phyloP scores from a whole-genome alignment of 2,888 invertebrate species.

The Gastrophysa polygoni region DNA sequence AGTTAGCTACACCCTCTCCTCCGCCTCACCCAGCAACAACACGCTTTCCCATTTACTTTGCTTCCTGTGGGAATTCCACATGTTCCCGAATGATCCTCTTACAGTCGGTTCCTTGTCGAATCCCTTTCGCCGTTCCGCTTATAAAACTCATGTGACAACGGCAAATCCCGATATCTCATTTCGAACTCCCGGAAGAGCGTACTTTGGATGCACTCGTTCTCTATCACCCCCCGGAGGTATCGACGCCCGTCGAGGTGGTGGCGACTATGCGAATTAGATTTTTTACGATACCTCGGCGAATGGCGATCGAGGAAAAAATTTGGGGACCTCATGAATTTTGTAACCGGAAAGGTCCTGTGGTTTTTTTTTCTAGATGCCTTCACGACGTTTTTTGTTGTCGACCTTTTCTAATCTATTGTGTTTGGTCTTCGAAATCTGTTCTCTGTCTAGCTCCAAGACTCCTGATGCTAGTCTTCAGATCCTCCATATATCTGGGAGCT shows the following conservation, averaged over 20 bases:
- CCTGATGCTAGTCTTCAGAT: too few relatives aligned
- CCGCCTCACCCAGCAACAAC: too few relatives aligned
- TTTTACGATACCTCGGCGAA: constrained; percentile 25
- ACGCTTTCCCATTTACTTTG: background rate
- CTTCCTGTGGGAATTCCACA: background rate
- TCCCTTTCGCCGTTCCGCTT: background rate
- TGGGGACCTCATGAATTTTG: too few relatives aligned
- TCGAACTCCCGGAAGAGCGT: constrained; percentile 31
- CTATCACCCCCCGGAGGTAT: constrained; percentile 32
- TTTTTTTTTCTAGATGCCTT: too few relatives aligned
- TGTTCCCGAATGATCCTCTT: background rate
- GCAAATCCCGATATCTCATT: constrained; percentile 36
- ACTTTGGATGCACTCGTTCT: constrained; percentile 20
- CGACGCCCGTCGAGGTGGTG: constrained; percentile 24
- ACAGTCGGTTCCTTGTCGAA: background rate
- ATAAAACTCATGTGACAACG: constrained; percentile 25
- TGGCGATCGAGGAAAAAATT: background rate
- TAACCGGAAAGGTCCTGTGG: too few relatives aligned
- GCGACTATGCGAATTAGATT: constrained; percentile 27
- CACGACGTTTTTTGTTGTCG: too few relatives aligned
- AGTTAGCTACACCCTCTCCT: too few relatives aligned
- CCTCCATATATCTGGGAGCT: too few relatives aligned
- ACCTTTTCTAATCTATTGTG: too few relatives aligned
- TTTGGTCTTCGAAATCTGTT: too few relatives aligned
- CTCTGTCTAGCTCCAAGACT: too few relatives aligned